phyloP scores from a whole-genome alignment of 2,888 invertebrate species.

The Drosophila nr. medialis region DNA sequence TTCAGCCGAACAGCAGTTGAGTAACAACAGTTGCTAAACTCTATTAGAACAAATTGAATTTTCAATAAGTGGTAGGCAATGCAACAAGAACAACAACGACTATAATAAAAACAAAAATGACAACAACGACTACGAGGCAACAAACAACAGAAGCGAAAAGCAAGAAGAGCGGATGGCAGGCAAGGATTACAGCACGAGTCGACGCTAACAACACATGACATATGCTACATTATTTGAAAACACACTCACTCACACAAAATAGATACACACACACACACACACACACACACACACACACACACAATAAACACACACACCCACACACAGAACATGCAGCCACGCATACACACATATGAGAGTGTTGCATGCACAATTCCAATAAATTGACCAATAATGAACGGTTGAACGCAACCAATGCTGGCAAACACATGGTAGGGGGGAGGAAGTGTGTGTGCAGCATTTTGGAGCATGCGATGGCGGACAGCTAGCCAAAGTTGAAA shows the following conservation, averaged over 20 bases:
- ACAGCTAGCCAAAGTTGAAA: constrained; percentile 65
- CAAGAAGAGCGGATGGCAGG: constrained; percentile 11
- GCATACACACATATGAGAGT: constrained; percentile 23
- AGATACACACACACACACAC: constrained; percentile 28
- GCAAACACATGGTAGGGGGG: neutral
- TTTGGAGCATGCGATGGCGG: constrained; percentile 20
- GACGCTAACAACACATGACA: constrained; percentile 63
- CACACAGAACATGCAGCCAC: constrained; percentile 11
- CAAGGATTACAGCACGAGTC: constrained; percentile 39
- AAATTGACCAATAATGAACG: constrained; percentile 82
- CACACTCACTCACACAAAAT: constrained; percentile 24
- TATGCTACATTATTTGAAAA: constrained; percentile 57
- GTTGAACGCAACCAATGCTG: constrained; percentile 61
- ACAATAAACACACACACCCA: constrained; percentile 25
- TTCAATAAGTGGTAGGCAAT: constrained; percentile 65
- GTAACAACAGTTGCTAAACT: constrained; percentile 54
- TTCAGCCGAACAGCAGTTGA: constrained; percentile 16
- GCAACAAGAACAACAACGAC: constrained; percentile 29
- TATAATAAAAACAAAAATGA: constrained; percentile 9
- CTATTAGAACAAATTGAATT: constrained; percentile 74
- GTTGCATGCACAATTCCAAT: constrained; percentile 78
- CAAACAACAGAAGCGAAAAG: constrained; percentile 11
- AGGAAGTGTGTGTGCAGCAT: neutral
- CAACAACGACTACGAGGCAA: constrained; percentile 4
- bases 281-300: constrained; percentile 22